Conservation (phyloP, 1,140 invertebrate species). For the Euglossa dilemma region DNA sequence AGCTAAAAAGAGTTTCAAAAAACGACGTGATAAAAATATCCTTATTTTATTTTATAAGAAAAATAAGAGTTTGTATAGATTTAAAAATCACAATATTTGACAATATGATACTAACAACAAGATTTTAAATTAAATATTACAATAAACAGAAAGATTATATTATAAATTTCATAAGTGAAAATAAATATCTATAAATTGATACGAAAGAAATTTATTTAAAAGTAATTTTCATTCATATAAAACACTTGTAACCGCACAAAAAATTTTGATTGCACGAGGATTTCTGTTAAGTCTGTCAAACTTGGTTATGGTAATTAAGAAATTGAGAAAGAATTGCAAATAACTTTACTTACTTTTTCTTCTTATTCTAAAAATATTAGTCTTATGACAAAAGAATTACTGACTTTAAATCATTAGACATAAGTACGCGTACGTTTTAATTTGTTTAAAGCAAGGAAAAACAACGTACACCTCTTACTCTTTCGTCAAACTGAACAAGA, state of each 20-base stretch:
- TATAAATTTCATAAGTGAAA: neutral
- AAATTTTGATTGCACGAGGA: slow-evolving; percentile 9
- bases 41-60: neutral
- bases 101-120: too few relatives aligned
- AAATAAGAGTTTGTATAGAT: neutral
- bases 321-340: neutral
- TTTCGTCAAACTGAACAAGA: slow-evolving; percentile 49
- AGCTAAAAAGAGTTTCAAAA: neutral
- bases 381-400: slow-evolving; percentile 19
- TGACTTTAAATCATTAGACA: slow-evolving; percentile 50
- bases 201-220: neutral
- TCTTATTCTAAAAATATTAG: slow-evolving; percentile 41
- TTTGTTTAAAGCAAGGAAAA: slow-evolving; percentile 60
- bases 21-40: neutral
- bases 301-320: slow-evolving; percentile 71
- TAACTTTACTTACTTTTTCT: slow-evolving; percentile 29
- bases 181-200: neutral
- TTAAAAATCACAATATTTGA: neutral
- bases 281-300: slow-evolving; percentile 58
- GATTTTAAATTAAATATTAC: neutral
- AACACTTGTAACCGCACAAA: neutral
- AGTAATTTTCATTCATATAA: slow-evolving; percentile 11
- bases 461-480: slow-evolving; percentile 16
- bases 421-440: slow-evolving; percentile 14
- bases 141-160: neutral